Percentiles rank a stretch among this genome's conserved stretches.
Conservation (phyloP, 2,797 vertebrate genomes). For the Chelmon rostratus region DNA sequence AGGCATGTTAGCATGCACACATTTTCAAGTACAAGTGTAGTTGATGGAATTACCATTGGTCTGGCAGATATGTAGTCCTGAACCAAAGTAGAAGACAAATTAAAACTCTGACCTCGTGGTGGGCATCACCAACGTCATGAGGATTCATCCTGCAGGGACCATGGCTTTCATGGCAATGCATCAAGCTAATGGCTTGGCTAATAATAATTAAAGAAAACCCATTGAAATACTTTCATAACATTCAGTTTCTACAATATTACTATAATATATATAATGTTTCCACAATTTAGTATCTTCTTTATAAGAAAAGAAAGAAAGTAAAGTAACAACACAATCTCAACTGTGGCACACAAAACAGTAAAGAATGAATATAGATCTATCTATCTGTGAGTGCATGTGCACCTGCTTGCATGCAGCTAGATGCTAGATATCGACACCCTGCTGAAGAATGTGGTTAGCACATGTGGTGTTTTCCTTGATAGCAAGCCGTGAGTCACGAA, state of each 20-base stretch:
- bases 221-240: background rate
- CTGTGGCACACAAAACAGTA: background rate
- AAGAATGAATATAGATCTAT: background rate
- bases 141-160: background rate
- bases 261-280: too few species aligned
- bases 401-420: conserved; percentile 38
- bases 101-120: background rate
- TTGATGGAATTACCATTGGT: background rate
- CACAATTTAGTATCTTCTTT: background rate
- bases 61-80: background rate
- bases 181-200: background rate
- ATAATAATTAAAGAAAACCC: background rate
- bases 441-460: conserved; percentile 26
- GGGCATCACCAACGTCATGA: background rate
- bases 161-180: background rate
- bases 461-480: conserved; percentile 44
- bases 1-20: background rate
- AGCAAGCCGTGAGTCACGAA: conserved; percentile 53
- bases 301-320: background rate
- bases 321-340: background rate
- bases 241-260: background rate
- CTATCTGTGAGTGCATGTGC: conserved; percentile 1
- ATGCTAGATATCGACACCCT: conserved; percentile 34
- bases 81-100: background rate
- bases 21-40: background rate